Evolutionary conservation across 1,140 invertebrate genomes (phyloP).

Genomic region (Adelges cooleyi): DNA sequence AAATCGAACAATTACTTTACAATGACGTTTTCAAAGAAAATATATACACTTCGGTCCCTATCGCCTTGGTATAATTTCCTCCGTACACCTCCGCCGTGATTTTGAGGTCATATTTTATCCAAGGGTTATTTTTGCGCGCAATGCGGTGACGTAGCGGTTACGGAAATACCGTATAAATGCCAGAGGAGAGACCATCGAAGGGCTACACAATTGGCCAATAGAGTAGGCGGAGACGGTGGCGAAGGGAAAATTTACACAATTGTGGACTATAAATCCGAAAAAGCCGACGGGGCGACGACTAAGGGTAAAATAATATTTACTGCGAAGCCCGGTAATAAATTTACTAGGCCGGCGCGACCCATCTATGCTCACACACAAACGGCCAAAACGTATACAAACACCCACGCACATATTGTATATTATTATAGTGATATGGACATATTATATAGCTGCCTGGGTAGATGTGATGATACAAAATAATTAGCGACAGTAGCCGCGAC

Average conservation of each 20-base stretch:
- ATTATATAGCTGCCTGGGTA: no score
- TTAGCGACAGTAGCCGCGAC: neutral
- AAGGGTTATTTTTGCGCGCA: slow-evolving; percentile 20
- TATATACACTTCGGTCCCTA: no score
- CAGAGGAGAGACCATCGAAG: no score
- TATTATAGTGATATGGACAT: no score
- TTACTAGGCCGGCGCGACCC: no score
- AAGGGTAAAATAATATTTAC: slow-evolving; percentile 26
- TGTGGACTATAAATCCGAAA: slow-evolving; percentile 20
- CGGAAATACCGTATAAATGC: slow-evolving; percentile 5
- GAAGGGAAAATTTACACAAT: slow-evolving; percentile 2
- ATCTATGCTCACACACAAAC: no score
- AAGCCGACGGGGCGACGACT: slow-evolving; percentile 11
- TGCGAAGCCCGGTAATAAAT: slow-evolving; percentile 18
- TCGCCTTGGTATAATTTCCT: no score
- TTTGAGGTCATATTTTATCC: neutral
- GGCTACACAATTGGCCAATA: no score
- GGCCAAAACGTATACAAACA: neutral
- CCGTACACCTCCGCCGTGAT: no score
- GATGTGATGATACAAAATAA: no score
- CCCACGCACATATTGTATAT: neutral
- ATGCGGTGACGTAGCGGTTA: neutral
- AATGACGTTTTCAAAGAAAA: no score
- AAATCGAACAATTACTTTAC: no score
- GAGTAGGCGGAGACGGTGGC: neutral